Base-by-base conservation (phyloP, 2,113 vertebrate genomes). In the Poicephalus meyeri region DNA sequence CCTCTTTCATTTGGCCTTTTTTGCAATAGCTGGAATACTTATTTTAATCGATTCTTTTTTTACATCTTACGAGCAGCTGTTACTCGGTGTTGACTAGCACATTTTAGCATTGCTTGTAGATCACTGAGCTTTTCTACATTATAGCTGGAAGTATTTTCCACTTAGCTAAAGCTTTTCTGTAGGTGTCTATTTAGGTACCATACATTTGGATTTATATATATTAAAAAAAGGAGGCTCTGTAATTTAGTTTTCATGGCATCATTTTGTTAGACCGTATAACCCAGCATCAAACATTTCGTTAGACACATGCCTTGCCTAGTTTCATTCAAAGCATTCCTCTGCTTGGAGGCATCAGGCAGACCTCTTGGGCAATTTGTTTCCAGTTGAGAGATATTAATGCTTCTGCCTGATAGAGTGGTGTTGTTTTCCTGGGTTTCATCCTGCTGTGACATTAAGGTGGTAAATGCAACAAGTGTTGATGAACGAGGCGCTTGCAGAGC, bases 1-100 rank as follows among this genome's bases (percentile, higher is more conserved):
- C 23, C 0, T 94, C 76, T 95, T 86, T 83, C 72, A 80, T 92
- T 80, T 93, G 69, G 60, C 93, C 78, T 87, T 79, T 89, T 91
- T 88, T 93, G 69, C 77, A 87, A 79, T 93, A 95, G 86, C 65
- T 96, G 91, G 80, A 94, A 94, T 91, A 87, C 81, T 96, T 92
- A 82, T 88, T 95, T 91, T 95, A 96, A 94, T 94, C 0, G 2
- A 81, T 92, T 95, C 86, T 84, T 89, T 93, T 94, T 96, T 94
- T 85, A 94, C 95, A 89, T 20, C 10, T 87, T 41, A 89, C 72
- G 78, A 96, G 84, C 84, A 96, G 93, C 89, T 94, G 89, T 80
- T 95, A 71, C 55, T 87, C 7, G 1, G 83, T 87, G 86, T 95
- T 92, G 91, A 89, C 95, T 95, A 84, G 78, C 91, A 95, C 89